Evolutionary conservation across 2,888 invertebrate species (phyloP), one percentile per base, ranked within the genome.

Genomic region (Ellobium chinense): DNA sequence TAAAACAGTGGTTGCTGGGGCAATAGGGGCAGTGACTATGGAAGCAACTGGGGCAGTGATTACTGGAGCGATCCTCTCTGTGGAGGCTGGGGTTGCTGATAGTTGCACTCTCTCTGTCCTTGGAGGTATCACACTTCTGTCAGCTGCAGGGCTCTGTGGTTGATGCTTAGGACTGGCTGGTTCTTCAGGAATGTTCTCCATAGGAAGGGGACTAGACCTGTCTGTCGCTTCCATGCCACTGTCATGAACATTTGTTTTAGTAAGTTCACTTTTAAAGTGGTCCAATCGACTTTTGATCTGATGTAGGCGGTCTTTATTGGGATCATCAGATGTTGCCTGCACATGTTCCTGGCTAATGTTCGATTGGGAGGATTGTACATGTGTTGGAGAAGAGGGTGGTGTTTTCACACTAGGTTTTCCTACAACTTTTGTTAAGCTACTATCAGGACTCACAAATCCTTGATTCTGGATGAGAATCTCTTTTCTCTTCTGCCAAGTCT

Each of bases 381-480:
- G 18, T 3, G n/a, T 31, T 4, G 54, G 56, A n/a, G n/a, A n/a
- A n/a, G n/a, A n/a, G 31, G 65, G 65, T 27, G 65, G 65, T 12
- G 65, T 29, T 65, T 65, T 65, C 7, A 65, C 31, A 65, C 9
- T 31, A 54, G 36, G 27, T 65, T 66, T 63, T 7, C 34, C 46
- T 65, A 31, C 21, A 9, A 31, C 9, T 31, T 46, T 27, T n/a
- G 18, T 58, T 18, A 1, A 37, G 31, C 4, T 24, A 62, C 27
- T 65, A 3, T 78, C 78, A 7, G 79, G 63, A 21, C 78, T 73
- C 24, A 84, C 72, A 73, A 79, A 84, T 9, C 78, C 84, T 54
- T 82, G 79, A 68, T 54, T 84, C 69, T 84, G 82, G 7, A 82
- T 84, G 62, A 84, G 75, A 37, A 84, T 76, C 46, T 84, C 84